Base-by-base conservation (phyloP, 2,797 vertebrate genomes). In the Esox lucius region DNA sequence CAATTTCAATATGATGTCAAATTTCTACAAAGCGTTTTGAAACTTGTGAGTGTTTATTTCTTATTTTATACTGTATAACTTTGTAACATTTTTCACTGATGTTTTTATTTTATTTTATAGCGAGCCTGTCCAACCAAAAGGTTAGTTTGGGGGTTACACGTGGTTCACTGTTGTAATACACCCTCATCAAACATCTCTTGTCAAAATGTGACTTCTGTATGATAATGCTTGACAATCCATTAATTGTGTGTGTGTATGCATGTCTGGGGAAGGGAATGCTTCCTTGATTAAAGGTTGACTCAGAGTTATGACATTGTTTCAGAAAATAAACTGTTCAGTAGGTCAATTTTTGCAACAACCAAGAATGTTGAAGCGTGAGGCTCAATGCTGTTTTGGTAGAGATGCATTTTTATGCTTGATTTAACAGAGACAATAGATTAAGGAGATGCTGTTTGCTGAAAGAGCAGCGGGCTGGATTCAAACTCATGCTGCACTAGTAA, bases 221-320 rank as follows among this genome's bases (percentile, higher is more conserved):
- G 70, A 65, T 75, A 33, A 70, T 65, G 62, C 39, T 56, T 81
- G 70, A 49, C 68, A 70, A 65, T 65, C 22, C 31, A 31, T 71
- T 48, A 53, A 22, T n/a, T 64, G 26, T 33, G 68, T 75, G 56
- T 42, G 56, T 61, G 39, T 46, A 26, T 49, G 46, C 22, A 17
- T 42, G 13, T 51, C 26, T 46, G 49, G 53, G 49, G 39, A 19
- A 22, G 39, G 61, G 28, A n/a, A 33, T 39, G 17, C 22, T 22
- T n/a, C 6, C 8, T 22, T 22, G 2, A n/a, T 16, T 42, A 53
- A 33, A 26, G 11, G 3, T 24, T 48, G 35, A 22, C 13, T 46
- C 19, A 67, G 35, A 39, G 5, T 39, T 12, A 17, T 17, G 35
- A 16, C 13, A 26, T 70, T 68, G 33, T 68, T 68, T 68, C 15